phyloP scores from a whole-genome alignment of 2,113 vertebrate genomes.

The Pomatorhinus ruficollis region DNA sequence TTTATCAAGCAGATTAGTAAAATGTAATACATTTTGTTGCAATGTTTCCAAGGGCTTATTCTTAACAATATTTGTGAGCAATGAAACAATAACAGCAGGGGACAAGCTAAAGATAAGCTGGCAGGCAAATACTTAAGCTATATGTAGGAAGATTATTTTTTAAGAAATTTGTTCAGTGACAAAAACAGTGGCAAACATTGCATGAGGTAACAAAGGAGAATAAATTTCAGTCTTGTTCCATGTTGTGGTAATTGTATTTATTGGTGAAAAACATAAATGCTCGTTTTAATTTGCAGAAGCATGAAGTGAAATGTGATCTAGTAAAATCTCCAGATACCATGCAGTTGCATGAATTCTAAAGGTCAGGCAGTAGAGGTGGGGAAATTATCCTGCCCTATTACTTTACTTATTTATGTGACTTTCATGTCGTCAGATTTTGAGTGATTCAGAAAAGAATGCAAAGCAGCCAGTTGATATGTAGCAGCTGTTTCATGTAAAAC shows the following conservation, averaged over 20 bases:
- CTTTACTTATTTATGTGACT: background rate
- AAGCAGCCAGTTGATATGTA: background rate
- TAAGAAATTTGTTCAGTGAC: background rate
- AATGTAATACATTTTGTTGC: background rate
- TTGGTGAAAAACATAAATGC: background rate
- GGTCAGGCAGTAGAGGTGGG: background rate
- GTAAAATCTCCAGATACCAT: background rate
- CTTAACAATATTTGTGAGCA: background rate
- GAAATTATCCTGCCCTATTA: background rate
- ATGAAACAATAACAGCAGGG: background rate
- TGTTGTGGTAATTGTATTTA: background rate
- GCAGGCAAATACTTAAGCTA: background rate
- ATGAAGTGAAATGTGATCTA: background rate
- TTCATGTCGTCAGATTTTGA: background rate
- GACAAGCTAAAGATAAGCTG: background rate
- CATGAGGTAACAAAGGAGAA: background rate
- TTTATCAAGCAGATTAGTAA: background rate
- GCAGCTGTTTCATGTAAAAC: background rate
- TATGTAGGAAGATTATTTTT: conserved; percentile 1
- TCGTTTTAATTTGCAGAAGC: background rate
- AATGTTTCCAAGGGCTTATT: background rate
- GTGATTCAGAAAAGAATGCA: background rate
- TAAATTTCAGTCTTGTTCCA: background rate
- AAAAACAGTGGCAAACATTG: background rate
- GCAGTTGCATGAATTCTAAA: background rate